These are phyloP conservation scores for Sphyrna mokarran DNA, from an alignment of 2,113 vertebrate genomes.

Conservation along the genomic window DNA sequence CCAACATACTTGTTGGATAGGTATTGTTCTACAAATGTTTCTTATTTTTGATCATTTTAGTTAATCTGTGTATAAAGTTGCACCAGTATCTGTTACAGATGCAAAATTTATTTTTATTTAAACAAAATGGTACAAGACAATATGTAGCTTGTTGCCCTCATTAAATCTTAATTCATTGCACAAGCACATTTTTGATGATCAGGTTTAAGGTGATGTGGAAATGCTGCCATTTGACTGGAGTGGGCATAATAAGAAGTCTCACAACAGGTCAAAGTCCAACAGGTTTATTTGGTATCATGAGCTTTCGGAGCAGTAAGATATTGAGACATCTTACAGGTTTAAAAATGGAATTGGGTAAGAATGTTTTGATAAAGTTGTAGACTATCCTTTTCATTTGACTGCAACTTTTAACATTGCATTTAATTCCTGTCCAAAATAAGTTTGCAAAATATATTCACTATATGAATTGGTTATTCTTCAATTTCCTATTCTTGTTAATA, in stretches of 20 bases:
- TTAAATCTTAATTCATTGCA: background rate
- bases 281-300: too few relatives aligned
- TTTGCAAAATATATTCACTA: constrained; percentile 3
- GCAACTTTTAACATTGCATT: background rate
- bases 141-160: background rate
- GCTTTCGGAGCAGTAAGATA: too few relatives aligned
- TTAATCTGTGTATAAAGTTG: background rate
- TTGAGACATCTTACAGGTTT: too few relatives aligned
- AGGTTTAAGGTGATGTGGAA: too few relatives aligned
- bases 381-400: background rate
- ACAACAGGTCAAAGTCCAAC: too few relatives aligned
- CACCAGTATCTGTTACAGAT: background rate
- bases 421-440: background rate
- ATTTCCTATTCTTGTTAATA: background rate
- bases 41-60: background rate
- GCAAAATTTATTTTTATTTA: background rate
- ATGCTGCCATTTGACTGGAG: too few relatives aligned
- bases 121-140: background rate
- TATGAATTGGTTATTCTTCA: background rate
- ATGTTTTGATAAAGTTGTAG: background rate
- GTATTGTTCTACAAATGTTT: background rate
- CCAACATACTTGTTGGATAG: background rate
- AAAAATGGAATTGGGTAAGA: background rate
- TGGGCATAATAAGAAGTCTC: too few relatives aligned
- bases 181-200: background rate